phyloP scores from a whole-genome alignment of 2,797 vertebrate genomes.

The Lepilemur ruficaudatus region DNA sequence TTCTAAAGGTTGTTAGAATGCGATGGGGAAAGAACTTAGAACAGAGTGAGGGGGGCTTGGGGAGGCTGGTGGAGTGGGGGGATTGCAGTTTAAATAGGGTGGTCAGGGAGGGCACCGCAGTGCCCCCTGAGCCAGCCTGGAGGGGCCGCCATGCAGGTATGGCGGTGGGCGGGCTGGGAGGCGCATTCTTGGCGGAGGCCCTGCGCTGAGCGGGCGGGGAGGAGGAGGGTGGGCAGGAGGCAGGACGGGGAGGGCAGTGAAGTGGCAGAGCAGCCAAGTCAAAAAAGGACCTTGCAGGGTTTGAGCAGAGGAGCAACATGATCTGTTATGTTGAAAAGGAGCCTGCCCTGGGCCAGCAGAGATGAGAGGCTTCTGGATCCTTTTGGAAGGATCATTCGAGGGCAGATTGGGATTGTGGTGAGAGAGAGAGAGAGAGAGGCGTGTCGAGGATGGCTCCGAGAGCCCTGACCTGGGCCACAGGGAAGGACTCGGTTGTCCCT shows the following conservation, averaged over 20 bases:
- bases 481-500: rapidly evolving
- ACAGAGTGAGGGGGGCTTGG: background rate
- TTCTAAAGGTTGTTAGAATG: background rate
- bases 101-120: too few relatives aligned
- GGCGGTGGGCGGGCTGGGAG: background rate
- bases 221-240: background rate
- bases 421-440: background rate
- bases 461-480: background rate
- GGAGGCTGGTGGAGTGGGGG: background rate
- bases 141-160: rapidly evolving
- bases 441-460: background rate
- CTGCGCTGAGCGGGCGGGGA: background rate
- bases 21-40: background rate
- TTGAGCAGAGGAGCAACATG: background rate
- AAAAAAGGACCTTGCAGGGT: background rate
- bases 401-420: background rate
- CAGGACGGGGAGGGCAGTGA: too few relatives aligned
- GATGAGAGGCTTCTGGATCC: background rate
- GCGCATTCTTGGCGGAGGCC: too few relatives aligned
- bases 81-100: background rate
- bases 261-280: background rate
- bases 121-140: background rate
- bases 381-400: background rate
- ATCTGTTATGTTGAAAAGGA: background rate
- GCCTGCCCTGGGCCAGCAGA: background rate